These are phyloP conservation scores for Mermis nigrescens DNA, from an alignment of 2,888 invertebrate genomes.

Conservation along the genomic window DNA sequence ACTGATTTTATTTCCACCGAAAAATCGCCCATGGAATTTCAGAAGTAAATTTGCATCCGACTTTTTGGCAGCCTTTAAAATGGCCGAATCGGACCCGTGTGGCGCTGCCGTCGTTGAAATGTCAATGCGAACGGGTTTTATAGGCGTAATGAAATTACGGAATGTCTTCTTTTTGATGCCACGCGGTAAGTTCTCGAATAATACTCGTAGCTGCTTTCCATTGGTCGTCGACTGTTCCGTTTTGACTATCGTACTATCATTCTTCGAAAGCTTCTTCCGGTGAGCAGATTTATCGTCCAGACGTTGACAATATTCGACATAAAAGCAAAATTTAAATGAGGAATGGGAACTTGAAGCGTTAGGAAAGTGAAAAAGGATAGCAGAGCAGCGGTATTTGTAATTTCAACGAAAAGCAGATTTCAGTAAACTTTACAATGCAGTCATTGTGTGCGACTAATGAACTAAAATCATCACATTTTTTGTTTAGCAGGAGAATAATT, in stretches of 20 bases:
- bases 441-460: too few relatives aligned
- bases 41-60: slow-evolving; percentile 22
- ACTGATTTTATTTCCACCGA: slow-evolving; percentile 24
- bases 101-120: slow-evolving; percentile 12
- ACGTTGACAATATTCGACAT: background rate
- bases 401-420: too few relatives aligned
- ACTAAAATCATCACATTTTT: too few relatives aligned
- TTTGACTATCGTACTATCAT: background rate
- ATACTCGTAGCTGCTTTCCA: background rate
- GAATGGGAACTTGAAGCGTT: too few relatives aligned
- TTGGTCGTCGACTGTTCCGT: background rate
- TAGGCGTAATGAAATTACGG: slow-evolving; percentile 26
- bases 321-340: background rate
- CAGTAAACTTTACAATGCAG: too few relatives aligned
- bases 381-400: too few relatives aligned
- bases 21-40: slow-evolving; percentile 20
- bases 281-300: too few relatives aligned
- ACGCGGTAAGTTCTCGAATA: background rate
- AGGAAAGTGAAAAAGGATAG: too few relatives aligned
- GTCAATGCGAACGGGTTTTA: slow-evolving; percentile 20
- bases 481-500: too few relatives aligned
- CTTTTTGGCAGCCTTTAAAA: slow-evolving; percentile 23
- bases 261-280: background rate
- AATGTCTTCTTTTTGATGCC: slow-evolving; percentile 9
- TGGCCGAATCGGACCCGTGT: too few relatives aligned